A percentile compares a stretch with the other conserved stretches of the same genome.
Evolutionary conservation across 2,888 invertebrate species (phyloP).

Genomic region (Drosophila meridiana): DNA sequence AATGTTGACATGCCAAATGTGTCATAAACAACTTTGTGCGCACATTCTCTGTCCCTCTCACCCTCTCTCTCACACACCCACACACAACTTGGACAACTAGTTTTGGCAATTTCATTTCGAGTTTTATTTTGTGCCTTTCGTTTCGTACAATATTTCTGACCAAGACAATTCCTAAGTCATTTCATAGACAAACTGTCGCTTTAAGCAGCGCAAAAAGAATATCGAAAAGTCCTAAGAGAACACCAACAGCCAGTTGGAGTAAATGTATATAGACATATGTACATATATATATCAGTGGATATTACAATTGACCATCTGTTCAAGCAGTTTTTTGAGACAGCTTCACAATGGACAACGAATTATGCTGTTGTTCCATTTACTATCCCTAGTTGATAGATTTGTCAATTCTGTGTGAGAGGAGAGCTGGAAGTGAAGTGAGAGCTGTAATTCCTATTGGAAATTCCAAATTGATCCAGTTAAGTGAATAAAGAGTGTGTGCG

Average conservation of each 20-base stretch:
- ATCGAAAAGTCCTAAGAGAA: not conserved
- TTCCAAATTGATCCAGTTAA: not conserved
- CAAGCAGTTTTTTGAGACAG: not conserved
- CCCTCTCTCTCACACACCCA: not conserved
- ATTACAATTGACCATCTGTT: not conserved
- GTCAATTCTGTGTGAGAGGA: not conserved
- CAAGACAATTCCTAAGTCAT: slow-evolving; percentile 33
- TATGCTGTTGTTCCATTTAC: not conserved
- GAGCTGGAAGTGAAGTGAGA: not conserved
- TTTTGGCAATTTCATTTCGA: slow-evolving; percentile 55
- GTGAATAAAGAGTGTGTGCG: not conserved
- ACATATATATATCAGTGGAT: not conserved
- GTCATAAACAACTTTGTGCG: slow-evolving; percentile 61
- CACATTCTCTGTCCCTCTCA: slow-evolving; percentile 5
- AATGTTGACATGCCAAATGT: slow-evolving; percentile 64
- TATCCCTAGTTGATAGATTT: not conserved
- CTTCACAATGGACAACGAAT: not conserved
- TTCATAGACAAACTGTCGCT: slow-evolving; percentile 35
- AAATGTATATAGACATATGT: not conserved
- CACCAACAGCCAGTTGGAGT: not conserved
- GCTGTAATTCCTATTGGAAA: not conserved
- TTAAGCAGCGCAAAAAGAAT: slow-evolving; percentile 13
- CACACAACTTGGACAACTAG: slow-evolving; percentile 9
- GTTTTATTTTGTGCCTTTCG: slow-evolving; percentile 22
- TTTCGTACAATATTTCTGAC: slow-evolving; percentile 2